Percentiles rank a stretch among this genome's conserved stretches.
These are phyloP conservation scores for Lutjanus erythropterus DNA, from an alignment of 2,113 vertebrate genomes.

Conservation along the genomic window DNA sequence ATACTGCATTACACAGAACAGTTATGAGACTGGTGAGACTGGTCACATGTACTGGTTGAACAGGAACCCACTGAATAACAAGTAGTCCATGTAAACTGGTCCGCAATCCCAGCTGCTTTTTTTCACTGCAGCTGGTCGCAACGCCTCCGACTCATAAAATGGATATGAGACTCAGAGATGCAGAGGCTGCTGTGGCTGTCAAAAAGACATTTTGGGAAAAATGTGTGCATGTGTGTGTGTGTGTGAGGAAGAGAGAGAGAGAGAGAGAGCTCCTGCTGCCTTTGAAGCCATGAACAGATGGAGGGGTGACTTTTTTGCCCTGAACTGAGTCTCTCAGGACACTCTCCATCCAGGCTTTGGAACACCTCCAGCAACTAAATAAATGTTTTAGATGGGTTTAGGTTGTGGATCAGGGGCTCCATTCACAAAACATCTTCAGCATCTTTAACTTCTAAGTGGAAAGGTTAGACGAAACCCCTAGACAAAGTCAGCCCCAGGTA, in stretches of 20 bases:
- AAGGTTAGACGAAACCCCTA: background rate
- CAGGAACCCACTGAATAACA: background rate
- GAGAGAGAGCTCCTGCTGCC: slow-evolving; percentile 41
- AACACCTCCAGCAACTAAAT: slow-evolving; percentile 46
- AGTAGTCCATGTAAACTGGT: background rate
- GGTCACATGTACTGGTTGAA: background rate
- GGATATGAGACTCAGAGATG: background rate
- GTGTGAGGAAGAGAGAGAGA: background rate
- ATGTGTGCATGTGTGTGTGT: background rate
- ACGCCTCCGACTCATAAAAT: background rate
- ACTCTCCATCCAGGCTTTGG: slow-evolving; percentile 47
- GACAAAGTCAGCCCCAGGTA: background rate
- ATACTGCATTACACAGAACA: background rate
- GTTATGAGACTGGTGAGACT: background rate
- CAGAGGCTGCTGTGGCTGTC: background rate
- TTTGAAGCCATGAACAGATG: slow-evolving; percentile 58
- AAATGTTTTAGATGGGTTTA: slow-evolving; percentile 8
- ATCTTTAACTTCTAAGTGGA: background rate
- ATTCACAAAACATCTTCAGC: slow-evolving; percentile 11
- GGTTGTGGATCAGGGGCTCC: slow-evolving; percentile 3
- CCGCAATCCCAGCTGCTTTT: background rate
- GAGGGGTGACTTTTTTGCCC: slow-evolving; percentile 49
- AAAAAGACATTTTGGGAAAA: slow-evolving; percentile 36
- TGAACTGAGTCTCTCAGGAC: slow-evolving; percentile 44
- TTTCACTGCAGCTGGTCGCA: background rate